These are phyloP conservation scores for Dolichallabes microphthalmus DNA, from an alignment of 2,113 vertebrate species.

Conservation along the genomic window DNA sequence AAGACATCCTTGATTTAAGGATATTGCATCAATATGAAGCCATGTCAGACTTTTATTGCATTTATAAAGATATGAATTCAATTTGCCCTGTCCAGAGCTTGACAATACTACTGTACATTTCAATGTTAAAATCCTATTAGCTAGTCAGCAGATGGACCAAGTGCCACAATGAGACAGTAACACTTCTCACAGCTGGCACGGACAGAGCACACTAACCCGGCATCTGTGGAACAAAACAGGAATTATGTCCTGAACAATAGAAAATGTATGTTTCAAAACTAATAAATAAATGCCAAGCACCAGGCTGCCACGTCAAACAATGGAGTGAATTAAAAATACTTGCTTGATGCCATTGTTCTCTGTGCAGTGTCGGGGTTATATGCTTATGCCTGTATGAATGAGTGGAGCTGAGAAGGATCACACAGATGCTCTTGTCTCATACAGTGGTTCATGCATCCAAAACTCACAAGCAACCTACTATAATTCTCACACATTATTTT, in stretches of 20 bases:
- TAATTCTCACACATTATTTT: constrained; percentile 4
- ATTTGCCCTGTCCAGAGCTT: neutral
- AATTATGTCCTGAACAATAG: constrained; percentile 55
- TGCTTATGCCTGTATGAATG: constrained; percentile 51
- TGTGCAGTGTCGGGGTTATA: constrained; percentile 46
- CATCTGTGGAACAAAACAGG: constrained; percentile 63
- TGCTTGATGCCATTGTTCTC: constrained; percentile 61
- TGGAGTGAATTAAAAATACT: constrained; percentile 52
- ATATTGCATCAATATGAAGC: neutral
- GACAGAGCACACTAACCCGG: constrained; percentile 59
- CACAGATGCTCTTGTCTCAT: constrained; percentile 52
- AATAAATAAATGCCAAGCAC: constrained; percentile 59
- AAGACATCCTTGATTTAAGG: neutral
- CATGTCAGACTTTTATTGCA: neutral
- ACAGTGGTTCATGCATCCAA: constrained; percentile 38
- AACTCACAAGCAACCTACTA: constrained; percentile 19
- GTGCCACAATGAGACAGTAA: constrained; percentile 59
- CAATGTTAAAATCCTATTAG: constrained; percentile 76
- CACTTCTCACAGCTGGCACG: constrained; percentile 71
- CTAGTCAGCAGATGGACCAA: constrained; percentile 71
- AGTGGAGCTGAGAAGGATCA: constrained; percentile 27
- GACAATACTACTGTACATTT: constrained; percentile 70
- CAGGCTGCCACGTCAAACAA: constrained; percentile 53
- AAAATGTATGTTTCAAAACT: constrained; percentile 62
- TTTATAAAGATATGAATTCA: neutral